phyloP scores from a whole-genome alignment of 1,140 invertebrate species.

The Mamestra configurata region DNA sequence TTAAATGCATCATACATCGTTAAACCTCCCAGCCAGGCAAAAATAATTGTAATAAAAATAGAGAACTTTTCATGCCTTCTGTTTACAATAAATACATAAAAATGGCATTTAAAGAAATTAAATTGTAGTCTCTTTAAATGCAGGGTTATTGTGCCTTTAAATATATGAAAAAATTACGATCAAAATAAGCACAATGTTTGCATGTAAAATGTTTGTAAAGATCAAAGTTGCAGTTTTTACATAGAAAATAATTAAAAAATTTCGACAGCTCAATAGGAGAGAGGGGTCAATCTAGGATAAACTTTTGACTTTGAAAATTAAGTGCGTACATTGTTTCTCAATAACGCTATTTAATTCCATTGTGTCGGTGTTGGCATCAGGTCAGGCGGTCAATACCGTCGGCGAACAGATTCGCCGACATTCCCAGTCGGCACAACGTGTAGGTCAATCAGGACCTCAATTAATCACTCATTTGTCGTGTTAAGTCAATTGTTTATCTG shows the following conservation, averaged over 20 bases:
- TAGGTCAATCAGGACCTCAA: conserved; percentile 24
- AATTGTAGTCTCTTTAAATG: background rate
- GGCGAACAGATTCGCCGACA: background rate
- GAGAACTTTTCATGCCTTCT: too few relatives aligned
- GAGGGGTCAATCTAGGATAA: background rate
- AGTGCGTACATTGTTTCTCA: background rate
- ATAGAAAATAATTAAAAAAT: background rate
- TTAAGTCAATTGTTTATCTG: conserved; percentile 30
- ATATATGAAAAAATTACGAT: background rate
- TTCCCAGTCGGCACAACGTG: conserved; percentile 17
- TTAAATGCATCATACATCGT: too few relatives aligned
- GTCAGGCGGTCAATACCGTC: conserved; percentile 6
- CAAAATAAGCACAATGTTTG: too few relatives aligned
- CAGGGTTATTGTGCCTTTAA: background rate
- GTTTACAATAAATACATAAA: too few relatives aligned
- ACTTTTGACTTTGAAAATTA: background rate
- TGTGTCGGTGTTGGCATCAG: conserved; percentile 31
- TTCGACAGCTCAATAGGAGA: background rate
- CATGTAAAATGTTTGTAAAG: too few relatives aligned
- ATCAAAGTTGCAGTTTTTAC: too few relatives aligned
- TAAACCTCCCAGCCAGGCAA: too few relatives aligned
- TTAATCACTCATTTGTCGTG: conserved; percentile 23
- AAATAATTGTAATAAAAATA: too few relatives aligned
- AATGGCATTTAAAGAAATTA: too few relatives aligned
- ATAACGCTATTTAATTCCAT: background rate